Evolutionary conservation across 2,113 vertebrate genomes (phyloP), one percentile per base, ranked within the genome.

Genomic region (Leuciscus idus): DNA sequence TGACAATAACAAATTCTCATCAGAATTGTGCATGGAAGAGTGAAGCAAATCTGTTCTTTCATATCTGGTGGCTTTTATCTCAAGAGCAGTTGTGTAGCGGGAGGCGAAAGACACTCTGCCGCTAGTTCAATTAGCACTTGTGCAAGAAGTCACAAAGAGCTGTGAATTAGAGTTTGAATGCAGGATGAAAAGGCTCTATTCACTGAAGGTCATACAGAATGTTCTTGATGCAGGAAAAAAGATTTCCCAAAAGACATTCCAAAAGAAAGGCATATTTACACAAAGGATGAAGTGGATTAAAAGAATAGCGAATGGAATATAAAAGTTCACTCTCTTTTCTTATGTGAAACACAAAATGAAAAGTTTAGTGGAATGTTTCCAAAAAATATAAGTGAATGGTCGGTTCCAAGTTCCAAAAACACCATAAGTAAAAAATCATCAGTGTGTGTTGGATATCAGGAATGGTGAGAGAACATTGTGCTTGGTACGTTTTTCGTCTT

Each of bases 91-190:
- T 76, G 23, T 77, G 26, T 28, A 55, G 73, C 74, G 23, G 77
- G 59, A 26, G 68, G 55, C 43, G 83, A 74, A 76, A 11, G 46
- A 74, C 48, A 76, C 43, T 77, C 13, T 33, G 43, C 64, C 17
- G 28, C 85, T 72, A 6, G 62, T 74, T 83, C 62, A 83, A 83
- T 83, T 88, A 83, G 48, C 52, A 79, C 84, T 78, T 73, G 73
- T 62, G 39, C 74, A 85, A 72, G 36, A 88, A 78, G 61, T 70
- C 28, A 59, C 59, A 61, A 61, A 80, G 28, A 73, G 26, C 52
- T 28, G 21, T 72, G 66, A 83, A 88, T 79, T 73, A 83, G 73
- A 46, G 9, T 83, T 78, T 57, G 11, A 83, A 79, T 66, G 39
- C 33, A 50, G 72, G 55, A 85, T 30, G 43, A 4, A 43, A 64